Conservation (phyloP, 64 coral and sea anemone species). For the Montipora foliosa region DNA sequence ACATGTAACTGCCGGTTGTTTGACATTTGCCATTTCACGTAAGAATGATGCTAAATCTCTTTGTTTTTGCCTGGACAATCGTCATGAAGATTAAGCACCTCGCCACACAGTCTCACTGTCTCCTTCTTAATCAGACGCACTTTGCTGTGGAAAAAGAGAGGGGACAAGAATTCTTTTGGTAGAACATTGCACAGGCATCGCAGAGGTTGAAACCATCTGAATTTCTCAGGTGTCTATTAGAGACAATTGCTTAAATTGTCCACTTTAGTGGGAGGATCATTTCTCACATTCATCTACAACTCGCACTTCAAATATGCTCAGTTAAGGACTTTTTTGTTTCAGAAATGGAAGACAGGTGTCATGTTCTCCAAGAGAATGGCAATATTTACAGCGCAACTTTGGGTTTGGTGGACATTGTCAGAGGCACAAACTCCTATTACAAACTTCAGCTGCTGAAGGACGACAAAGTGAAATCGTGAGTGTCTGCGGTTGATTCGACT, state of each 20-base stretch:
- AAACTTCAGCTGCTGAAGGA: conserved; percentile 94
- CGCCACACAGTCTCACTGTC: too few species aligned
- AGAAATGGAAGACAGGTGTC: conserved; percentile 85
- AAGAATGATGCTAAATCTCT: too few species aligned
- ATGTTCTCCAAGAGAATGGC: conserved; percentile 91
- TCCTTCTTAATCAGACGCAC: too few species aligned
- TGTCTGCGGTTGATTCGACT: background rate
- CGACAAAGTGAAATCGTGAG: conserved; percentile 65
- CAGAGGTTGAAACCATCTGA: background rate
- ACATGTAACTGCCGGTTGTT: too few species aligned
- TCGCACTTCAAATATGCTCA: background rate
- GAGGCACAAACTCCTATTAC: conserved; percentile 98
- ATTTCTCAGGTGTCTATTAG: too few species aligned
- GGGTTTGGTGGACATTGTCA: conserved; percentile 91
- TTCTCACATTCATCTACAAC: too few species aligned
- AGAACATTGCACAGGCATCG: background rate
- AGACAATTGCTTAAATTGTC: too few species aligned
- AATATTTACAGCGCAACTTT: conserved; percentile 90
- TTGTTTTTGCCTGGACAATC: too few species aligned
- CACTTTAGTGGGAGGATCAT: fast-evolving
- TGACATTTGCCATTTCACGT: too few species aligned
- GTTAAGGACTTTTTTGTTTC: background rate
- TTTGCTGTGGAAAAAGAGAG: too few species aligned
- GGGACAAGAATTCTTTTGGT: too few species aligned
- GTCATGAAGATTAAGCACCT: too few species aligned